Evolutionary conservation across 2,113 vertebrate genomes (phyloP).

Genomic region (Nanger granti): DNA sequence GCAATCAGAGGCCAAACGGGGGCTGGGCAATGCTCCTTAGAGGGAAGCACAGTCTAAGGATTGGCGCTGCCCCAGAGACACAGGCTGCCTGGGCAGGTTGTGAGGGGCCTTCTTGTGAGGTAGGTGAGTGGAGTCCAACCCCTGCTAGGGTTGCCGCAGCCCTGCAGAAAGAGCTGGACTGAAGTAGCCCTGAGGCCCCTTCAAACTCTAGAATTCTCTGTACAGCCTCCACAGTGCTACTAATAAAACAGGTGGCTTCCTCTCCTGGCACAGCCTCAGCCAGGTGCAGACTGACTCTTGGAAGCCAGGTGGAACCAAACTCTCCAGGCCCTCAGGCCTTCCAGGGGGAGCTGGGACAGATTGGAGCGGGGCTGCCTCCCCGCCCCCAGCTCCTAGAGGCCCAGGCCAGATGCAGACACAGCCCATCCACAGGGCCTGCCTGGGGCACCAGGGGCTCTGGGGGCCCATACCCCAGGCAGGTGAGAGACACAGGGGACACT

Average conservation of each 20-base stretch:
- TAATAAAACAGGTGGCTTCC: not conserved
- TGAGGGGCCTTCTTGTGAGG: not conserved
- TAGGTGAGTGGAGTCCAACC: not conserved
- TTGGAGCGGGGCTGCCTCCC: not conserved
- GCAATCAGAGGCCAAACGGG: not conserved
- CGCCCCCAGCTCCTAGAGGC: not conserved
- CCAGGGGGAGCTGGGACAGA: not conserved
- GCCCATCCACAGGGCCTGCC: not conserved
- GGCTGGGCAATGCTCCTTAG: not conserved
- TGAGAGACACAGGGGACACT: not conserved
- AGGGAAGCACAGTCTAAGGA: not conserved
- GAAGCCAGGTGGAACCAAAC: not conserved
- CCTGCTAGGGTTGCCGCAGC: not conserved
- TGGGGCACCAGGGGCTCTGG: not conserved
- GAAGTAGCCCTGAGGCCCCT: not conserved
- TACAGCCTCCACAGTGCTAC: not conserved
- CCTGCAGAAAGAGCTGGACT: not conserved
- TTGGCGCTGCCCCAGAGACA: not conserved
- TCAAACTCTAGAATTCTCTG: not conserved
- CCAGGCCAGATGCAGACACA: not conserved
- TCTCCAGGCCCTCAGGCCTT: not conserved
- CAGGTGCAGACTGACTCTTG: not conserved
- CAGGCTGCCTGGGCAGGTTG: not conserved
- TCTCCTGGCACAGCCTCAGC: not conserved
- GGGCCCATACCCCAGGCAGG: not conserved